Evolutionary conservation across 1,140 invertebrate species (phyloP), one percentile per base, ranked within the genome.

Genomic region (Zaprionus camerounensis): DNA sequence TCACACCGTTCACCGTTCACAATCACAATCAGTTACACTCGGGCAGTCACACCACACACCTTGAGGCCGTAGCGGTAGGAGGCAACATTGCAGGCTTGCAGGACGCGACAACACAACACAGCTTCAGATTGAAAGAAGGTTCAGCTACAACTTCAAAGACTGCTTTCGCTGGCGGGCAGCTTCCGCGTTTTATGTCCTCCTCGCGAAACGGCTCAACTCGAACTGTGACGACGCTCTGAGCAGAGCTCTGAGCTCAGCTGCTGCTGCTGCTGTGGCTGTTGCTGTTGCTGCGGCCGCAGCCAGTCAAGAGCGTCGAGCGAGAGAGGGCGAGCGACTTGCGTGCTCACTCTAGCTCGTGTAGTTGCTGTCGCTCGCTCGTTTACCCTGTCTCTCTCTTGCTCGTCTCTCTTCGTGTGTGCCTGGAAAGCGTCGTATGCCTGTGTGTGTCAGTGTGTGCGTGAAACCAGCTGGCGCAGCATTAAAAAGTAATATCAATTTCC

Each of bases 401-500:
- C n/a, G 46, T 13, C 46, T 22, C 20, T 24, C 46, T 51, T 51
- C 46, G 46, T 51, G 46, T 13, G 46, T 24, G 20, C 28, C 59
- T 71, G 69, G 58, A 71, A 71, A 62, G 58, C 59, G 12, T 20
- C 20, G 62, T 36, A 2, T 26, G 24, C 24, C 0, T 5, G 63
- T 44, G 56, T 55, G 28, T 53, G 17, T n/a, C 49, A 66, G 41
- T 51, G 73, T 28, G 57, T 56, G 55, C 72, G 62, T 57, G 72
- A 90, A 71, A 80, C 85, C 85, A 90, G 85, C 85, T 90, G 85
- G 85, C 81, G 73, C 85, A 90, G 85, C 85, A 90, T 90, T 90
- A 90, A 90, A 90, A 90, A 90, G 85, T 90, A 90, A 90, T 90
- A 90, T 90, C 85, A 90, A 90, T 90, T 90, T 90, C 85, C 81